Evolutionary conservation across 2,797 vertebrate genomes (phyloP).

Genomic region (Serranus cabrilla): DNA sequence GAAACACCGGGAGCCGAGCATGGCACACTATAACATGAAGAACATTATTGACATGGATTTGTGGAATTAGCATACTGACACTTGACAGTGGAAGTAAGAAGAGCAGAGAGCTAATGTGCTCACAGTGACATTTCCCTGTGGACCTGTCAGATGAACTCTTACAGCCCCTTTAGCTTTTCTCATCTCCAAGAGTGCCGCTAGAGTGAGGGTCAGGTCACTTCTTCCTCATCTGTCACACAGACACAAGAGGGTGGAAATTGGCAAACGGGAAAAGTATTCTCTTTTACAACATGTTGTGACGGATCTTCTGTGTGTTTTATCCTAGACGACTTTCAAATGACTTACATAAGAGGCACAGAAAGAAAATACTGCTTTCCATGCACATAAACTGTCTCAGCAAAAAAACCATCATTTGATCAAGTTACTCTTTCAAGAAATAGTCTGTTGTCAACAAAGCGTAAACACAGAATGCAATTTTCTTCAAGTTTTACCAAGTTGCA

Average conservation of each 20-base stretch:
- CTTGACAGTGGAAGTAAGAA: slow-evolving; percentile 59
- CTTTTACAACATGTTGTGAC: slow-evolving; percentile 8
- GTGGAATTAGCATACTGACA: slow-evolving; percentile 72
- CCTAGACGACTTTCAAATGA: slow-evolving; percentile 19
- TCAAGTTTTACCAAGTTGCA: slow-evolving; percentile 30
- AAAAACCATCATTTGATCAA: slow-evolving; percentile 17
- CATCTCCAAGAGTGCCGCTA: slow-evolving; percentile 54
- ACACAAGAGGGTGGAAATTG: slow-evolving; percentile 46
- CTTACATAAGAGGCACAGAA: background rate
- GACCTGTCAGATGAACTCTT: slow-evolving; percentile 66
- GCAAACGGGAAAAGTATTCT: slow-evolving; percentile 47
- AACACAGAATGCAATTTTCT: slow-evolving; percentile 9
- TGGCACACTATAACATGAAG: slow-evolving; percentile 14
- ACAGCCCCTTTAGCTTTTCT: slow-evolving; percentile 63
- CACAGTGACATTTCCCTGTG: slow-evolving; percentile 58
- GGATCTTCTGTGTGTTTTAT: slow-evolving; percentile 20
- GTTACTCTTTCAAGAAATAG: slow-evolving; percentile 27
- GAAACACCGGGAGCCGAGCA: slow-evolving; percentile 9
- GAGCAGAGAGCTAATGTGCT: slow-evolving; percentile 66
- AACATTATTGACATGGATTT: slow-evolving; percentile 54
- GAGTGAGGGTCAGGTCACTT: slow-evolving; percentile 57
- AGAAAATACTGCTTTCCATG: slow-evolving; percentile 9
- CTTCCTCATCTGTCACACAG: slow-evolving; percentile 54
- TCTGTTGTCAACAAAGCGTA: slow-evolving; percentile 35
- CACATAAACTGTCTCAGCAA: slow-evolving; percentile 12